These are phyloP conservation scores for Pyrrhosoma nymphula DNA, from an alignment of 2,888 invertebrate genomes.

Conservation along the genomic window DNA sequence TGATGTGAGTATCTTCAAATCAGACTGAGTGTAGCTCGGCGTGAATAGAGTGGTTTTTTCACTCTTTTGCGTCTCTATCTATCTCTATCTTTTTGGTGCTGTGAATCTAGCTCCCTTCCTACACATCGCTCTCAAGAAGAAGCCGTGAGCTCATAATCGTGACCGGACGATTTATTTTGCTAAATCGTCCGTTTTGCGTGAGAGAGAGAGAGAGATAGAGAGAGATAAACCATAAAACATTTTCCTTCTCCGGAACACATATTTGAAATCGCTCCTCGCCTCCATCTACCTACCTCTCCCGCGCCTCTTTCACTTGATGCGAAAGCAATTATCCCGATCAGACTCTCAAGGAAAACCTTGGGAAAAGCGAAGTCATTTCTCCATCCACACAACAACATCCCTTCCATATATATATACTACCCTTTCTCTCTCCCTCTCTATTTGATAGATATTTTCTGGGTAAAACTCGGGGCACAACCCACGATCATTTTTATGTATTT, in stretches of 20 bases:
- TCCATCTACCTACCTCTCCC: background rate
- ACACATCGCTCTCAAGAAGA: too few relatives aligned
- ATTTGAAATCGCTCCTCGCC: background rate
- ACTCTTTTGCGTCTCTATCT: background rate
- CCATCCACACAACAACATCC: too few relatives aligned
- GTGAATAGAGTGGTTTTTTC: background rate
- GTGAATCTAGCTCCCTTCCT: too few relatives aligned
- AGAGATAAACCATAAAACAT: background rate
- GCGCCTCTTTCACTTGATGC: background rate
- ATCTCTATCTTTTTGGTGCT: too few relatives aligned
- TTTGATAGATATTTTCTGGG: too few relatives aligned
- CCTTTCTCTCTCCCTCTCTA: too few relatives aligned
- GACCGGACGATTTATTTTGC: background rate
- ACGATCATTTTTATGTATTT: too few relatives aligned
- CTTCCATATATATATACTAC: too few relatives aligned
- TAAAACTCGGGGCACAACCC: too few relatives aligned
- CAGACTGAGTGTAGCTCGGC: background rate
- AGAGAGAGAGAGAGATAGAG: too few relatives aligned
- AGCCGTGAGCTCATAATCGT: background rate
- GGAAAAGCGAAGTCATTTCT: background rate
- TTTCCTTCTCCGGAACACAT: background rate
- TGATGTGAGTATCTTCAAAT: background rate
- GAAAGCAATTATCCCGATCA: constrained; percentile 1
- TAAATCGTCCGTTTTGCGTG: too few relatives aligned
- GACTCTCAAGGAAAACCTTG: background rate